Percentiles rank a stretch among this genome's conserved stretches.
Conservation (phyloP, 2,888 invertebrate genomes). For the Pilophorus perplexus region DNA sequence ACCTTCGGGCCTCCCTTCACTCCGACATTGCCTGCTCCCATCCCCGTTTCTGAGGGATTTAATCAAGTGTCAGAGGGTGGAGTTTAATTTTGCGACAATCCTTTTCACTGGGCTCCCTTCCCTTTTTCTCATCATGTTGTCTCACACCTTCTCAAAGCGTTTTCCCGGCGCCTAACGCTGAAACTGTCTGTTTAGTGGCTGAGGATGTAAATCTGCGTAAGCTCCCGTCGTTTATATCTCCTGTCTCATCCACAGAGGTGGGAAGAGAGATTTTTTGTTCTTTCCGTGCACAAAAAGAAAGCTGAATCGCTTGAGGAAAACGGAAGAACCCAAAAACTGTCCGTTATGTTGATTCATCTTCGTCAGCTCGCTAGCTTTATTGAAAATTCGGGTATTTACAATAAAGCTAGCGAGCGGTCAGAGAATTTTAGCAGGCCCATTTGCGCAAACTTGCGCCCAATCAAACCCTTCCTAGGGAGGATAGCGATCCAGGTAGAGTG, state of each 20-base stretch:
- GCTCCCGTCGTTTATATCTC: conserved; percentile 9
- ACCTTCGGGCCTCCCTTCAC: background rate
- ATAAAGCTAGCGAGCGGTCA: too few relatives aligned
- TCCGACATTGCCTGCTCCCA: background rate
- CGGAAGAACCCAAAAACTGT: background rate
- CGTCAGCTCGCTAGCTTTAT: too few relatives aligned
- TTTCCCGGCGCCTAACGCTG: background rate
- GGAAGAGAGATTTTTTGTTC: background rate
- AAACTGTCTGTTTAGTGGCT: conserved; percentile 32
- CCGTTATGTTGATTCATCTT: background rate
- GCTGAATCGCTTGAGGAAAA: background rate
- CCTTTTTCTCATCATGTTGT: conserved; percentile 19
- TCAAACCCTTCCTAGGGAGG: too few relatives aligned
- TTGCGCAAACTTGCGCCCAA: too few relatives aligned
- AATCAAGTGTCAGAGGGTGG: conserved; percentile 40
- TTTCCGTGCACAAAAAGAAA: background rate
- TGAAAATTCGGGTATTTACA: too few relatives aligned
- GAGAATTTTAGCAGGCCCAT: too few relatives aligned
- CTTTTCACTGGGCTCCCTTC: background rate
- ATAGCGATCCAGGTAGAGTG: too few relatives aligned
- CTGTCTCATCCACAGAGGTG: too few relatives aligned
- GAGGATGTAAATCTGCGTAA: conserved; percentile 22
- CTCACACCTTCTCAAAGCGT: conserved; percentile 15
- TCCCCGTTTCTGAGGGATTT: conserved; percentile 20
- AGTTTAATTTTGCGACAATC: conserved; percentile 42